Evolutionary conservation across 1,140 invertebrate species (phyloP).

Genomic region (Cyphomyrmex costatus): DNA sequence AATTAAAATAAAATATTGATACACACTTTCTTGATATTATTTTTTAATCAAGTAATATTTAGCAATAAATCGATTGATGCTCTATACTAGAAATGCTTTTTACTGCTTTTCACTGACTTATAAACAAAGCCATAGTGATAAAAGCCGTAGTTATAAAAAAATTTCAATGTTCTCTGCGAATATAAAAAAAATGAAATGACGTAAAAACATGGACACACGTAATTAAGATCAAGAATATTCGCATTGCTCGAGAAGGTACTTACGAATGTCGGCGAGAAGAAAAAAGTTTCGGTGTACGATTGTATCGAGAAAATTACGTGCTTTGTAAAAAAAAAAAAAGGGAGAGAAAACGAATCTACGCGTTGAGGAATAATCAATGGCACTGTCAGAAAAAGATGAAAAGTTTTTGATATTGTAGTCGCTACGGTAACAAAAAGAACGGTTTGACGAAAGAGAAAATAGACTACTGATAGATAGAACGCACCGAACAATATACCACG

Average conservation of each 20-base stretch:
- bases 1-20: slow-evolving; percentile 6
- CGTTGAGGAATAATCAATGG: slow-evolving; percentile 60
- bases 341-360: slow-evolving; percentile 22
- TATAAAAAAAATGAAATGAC: slow-evolving; percentile 16
- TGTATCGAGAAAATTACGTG: slow-evolving; percentile 65
- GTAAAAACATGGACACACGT: slow-evolving; percentile 16
- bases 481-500: slow-evolving; percentile 45
- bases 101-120: neutral
- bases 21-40: neutral
- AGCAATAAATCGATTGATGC: neutral
- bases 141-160: slow-evolving; percentile 8
- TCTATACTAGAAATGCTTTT: slow-evolving; percentile 1
- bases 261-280: slow-evolving; percentile 5
- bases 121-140: slow-evolving; percentile 5
- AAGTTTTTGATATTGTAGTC: slow-evolving; percentile 71
- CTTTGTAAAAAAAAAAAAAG: slow-evolving; percentile 35
- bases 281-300: slow-evolving; percentile 25
- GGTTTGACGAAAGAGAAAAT: slow-evolving; percentile 64
- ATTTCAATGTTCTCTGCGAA: neutral
- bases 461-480: slow-evolving; percentile 38
- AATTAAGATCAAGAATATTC: slow-evolving; percentile 46
- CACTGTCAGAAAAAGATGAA: slow-evolving; percentile 66
- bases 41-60: neutral
- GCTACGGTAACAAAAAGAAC: slow-evolving; percentile 70
- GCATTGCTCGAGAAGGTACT: slow-evolving; percentile 4